Conservation (phyloP, 2,797 vertebrate genomes). For the Centropyge bicolor region DNA sequence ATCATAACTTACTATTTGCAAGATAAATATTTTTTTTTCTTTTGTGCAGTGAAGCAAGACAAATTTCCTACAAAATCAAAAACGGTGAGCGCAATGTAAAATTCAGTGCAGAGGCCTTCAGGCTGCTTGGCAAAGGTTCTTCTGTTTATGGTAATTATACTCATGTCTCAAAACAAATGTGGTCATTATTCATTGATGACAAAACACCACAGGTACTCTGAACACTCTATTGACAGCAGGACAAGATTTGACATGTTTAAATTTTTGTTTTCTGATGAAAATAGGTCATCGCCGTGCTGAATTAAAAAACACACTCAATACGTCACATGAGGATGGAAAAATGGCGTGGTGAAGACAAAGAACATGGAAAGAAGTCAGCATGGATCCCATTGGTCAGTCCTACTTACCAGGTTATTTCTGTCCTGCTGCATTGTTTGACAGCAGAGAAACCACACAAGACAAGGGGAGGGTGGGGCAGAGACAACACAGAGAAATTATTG, state of each 20-base stretch:
- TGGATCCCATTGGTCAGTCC: conserved; percentile 74
- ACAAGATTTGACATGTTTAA: neutral
- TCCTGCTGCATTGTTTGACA: conserved; percentile 95
- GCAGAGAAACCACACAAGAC: conserved; percentile 86
- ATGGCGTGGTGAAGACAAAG: conserved; percentile 49
- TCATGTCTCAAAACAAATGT: conserved; percentile 4
- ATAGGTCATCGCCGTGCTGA: conserved; percentile 18
- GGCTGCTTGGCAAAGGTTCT: neutral
- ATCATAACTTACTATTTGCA: neutral
- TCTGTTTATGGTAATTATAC: neutral
- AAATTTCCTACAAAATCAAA: conserved; percentile 7
- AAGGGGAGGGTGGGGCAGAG: conserved; percentile 80
- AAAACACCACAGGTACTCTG: neutral
- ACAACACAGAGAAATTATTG: conserved; percentile 87
- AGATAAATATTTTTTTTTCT: neutral
- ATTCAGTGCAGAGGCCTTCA: neutral
- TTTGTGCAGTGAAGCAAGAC: neutral
- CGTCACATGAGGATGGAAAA: conserved; percentile 55
- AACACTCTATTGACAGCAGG: neutral
- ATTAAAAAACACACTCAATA: conserved; percentile 43
- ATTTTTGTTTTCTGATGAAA: neutral
- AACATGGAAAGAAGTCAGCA: conserved; percentile 37
- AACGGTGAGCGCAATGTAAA: neutral
- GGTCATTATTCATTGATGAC: conserved; percentile 36
- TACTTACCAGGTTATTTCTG: conserved; percentile 99